Percentiles rank a stretch among this genome's conserved stretches.
These are phyloP conservation scores for Pseudomyrmex cubaensis DNA, from an alignment of 1,140 invertebrate species.

Conservation along the genomic window DNA sequence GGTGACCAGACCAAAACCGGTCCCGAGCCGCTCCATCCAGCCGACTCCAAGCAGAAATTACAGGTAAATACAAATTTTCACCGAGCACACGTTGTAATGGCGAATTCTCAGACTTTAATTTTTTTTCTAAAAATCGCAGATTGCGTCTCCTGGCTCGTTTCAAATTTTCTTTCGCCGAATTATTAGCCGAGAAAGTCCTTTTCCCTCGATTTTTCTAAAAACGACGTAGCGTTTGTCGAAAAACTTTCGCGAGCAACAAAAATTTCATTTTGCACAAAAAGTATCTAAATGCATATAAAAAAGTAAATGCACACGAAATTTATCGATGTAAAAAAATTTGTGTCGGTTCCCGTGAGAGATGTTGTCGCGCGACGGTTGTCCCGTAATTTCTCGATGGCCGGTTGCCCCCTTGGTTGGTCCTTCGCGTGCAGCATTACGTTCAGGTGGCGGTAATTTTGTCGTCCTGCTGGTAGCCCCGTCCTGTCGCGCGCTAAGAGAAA, in stretches of 20 bases:
- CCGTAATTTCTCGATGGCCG: slow-evolving; percentile 21
- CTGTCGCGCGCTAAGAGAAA: slow-evolving; percentile 1
- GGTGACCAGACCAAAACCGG: slow-evolving; percentile 85
- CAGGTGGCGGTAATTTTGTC: slow-evolving; percentile 4
- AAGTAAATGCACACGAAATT: background rate
- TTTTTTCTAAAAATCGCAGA: background rate
- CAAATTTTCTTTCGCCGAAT: background rate
- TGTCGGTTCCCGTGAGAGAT: too few relatives aligned
- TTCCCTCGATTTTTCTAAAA: too few relatives aligned
- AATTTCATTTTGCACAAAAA: too few relatives aligned
- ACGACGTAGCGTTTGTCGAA: too few relatives aligned
- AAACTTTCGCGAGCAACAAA: background rate
- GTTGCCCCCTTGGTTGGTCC: background rate
- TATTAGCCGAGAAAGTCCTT: background rate
- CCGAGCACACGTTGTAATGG: background rate
- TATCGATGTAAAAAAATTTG: background rate
- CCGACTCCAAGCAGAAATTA: slow-evolving; percentile 89
- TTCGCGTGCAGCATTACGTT: too few relatives aligned
- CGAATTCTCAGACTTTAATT: background rate
- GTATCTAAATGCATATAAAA: background rate
- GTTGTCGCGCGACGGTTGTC: background rate
- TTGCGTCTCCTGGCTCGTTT: background rate
- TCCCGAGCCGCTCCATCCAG: slow-evolving; percentile 79
- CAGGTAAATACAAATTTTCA: slow-evolving; percentile 83
- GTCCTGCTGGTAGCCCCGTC: background rate